Conservation (phyloP, 2,113 vertebrate species). For the Gorsachius goisagi region DNA sequence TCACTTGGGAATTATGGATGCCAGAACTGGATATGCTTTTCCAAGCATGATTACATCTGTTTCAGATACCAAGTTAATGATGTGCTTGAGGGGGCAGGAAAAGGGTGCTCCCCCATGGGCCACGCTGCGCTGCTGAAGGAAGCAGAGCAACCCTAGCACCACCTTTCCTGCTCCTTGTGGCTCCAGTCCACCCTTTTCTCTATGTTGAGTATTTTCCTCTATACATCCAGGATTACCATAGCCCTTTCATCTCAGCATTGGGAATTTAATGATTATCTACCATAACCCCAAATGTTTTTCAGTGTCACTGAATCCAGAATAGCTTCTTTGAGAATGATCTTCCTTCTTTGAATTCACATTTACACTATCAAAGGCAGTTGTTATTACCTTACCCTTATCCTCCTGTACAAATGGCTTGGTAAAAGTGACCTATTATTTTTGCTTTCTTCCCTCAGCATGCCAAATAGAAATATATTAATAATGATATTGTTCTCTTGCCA, state of each 20-base stretch:
- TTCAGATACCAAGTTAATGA: not conserved
- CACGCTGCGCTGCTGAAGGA: not conserved
- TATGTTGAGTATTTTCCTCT: not conserved
- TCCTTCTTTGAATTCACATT: not conserved
- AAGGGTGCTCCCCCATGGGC: not conserved
- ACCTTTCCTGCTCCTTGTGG: not conserved
- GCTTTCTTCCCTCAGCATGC: not conserved
- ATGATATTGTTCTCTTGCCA: not conserved
- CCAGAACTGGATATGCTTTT: not conserved
- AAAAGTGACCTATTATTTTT: not conserved
- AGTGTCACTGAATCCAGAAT: not conserved
- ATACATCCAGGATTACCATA: rapidly evolving
- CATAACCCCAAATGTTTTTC: not conserved
- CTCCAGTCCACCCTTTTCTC: not conserved
- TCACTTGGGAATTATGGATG: not conserved
- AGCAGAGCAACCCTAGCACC: not conserved
- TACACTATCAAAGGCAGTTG: not conserved
- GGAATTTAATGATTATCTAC: not conserved
- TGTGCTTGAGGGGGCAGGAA: not conserved
- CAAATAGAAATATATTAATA: not conserved
- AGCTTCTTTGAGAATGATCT: not conserved
- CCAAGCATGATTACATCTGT: not conserved
- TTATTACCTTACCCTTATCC: not conserved
- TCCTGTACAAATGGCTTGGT: not conserved
- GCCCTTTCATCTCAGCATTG: not conserved